Evolutionary conservation across 2,797 vertebrate species (phyloP), one percentile per base, ranked within the genome.

Genomic region (Euthynnus affinis): DNA sequence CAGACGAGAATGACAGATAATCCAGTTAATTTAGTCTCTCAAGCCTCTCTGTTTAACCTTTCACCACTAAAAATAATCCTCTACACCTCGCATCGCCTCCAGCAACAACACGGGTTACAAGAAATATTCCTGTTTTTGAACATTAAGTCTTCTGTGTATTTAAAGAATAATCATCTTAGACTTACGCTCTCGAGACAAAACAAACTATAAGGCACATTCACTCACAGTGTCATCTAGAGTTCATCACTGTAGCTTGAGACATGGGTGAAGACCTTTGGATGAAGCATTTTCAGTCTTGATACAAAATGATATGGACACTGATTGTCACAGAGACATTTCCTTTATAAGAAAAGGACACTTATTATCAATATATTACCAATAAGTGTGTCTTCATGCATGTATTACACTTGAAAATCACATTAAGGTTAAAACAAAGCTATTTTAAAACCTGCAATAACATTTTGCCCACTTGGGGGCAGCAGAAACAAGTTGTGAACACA

Each of bases 1-100:
- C 80, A 80, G 80, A 85, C 57, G 7, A 67, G 56, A 81, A 86
- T 66, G 68, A 74, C 68, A 12, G 25, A 69, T 91, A 90, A 91
- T 88, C 90, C 81, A 25, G 66, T 87, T 85, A 86, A 85, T 83
- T 64, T 70, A 57, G 82, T 81, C 83, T 29, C 76, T 77, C 66
- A 32, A 80, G 72, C 72, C 44, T 71, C 77, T 81, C 66, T 10
- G 23, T 84, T 85, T 86, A 74, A 88, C 83, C 85, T 80, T 77
- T 79, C 57, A 82, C 78, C 23, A 6, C 63, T 85, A 46, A 74
- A 83, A 87, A 88, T 80, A 87, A 89, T 70, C 82, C 69, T 14
- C 3, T 63, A 1, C 12, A 42, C 71, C 44, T 68, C 20, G 9
- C 46, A 18, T 29, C 75, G 78, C 78, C 72, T 70, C 22, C 44